These are phyloP conservation scores for Gymnobelideus leadbeateri DNA, from an alignment of 2,113 vertebrate genomes.

Conservation along the genomic window DNA sequence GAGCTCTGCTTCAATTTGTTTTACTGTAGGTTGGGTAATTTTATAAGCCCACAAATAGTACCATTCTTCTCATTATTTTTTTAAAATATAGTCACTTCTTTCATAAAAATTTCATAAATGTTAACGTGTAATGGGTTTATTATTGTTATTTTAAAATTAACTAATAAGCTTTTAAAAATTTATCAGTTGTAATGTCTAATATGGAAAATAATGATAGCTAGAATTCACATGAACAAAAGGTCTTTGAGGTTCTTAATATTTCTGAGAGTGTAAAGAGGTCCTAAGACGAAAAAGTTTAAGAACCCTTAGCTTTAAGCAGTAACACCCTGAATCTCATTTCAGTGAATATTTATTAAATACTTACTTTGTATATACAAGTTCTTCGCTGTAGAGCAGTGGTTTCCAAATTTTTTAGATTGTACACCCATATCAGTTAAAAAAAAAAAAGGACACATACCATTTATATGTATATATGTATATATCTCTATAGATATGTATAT, in stretches of 20 bases:
- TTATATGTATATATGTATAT: background rate
- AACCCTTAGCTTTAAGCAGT: background rate
- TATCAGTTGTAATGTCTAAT: background rate
- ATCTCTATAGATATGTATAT: background rate
- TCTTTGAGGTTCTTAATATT: background rate
- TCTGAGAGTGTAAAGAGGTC: background rate
- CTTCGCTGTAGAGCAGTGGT: background rate
- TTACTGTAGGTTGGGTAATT: no score
- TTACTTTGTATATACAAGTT: background rate
- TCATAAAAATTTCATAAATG: background rate
- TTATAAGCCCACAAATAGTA: background rate
- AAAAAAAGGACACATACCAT: background rate
- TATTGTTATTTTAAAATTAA: background rate
- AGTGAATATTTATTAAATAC: background rate
- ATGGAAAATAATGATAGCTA: background rate
- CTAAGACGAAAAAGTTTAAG: background rate
- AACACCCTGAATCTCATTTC: background rate
- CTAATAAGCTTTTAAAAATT: background rate
- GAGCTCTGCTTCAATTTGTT: no score
- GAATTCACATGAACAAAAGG: background rate
- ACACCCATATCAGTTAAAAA: background rate
- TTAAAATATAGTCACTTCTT: background rate
- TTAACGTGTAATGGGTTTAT: background rate
- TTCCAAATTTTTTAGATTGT: background rate
- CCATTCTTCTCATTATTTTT: background rate